Evolutionary conservation across 2,888 invertebrate genomes (phyloP), one percentile per base, ranked within the genome.

Genomic region (Epinotia ramella): DNA sequence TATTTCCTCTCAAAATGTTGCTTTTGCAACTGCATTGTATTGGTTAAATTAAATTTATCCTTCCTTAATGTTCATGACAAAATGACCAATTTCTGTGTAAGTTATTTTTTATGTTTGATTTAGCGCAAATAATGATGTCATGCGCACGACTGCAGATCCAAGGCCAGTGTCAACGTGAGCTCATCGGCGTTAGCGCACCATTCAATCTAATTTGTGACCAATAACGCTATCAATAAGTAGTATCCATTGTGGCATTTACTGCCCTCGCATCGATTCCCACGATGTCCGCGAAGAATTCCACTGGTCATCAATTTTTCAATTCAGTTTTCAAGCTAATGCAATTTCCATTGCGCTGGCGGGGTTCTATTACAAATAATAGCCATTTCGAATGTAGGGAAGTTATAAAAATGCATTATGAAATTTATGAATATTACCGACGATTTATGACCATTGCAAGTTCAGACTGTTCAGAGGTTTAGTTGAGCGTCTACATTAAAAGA

Each of bases 101-200:
- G 84, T 86, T 84, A 87, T 88, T 87, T 87, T 66, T 62, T 46
- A 72, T 46, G 62, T 76, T 62, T 66, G 60, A 70, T 60, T 62
- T 71, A 46, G 86, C 85, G 82, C 80, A 80, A 78, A 83, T 82
- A 84, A 86, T 93, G 93, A 92, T 91, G 93, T 93, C 92, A 93
- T 88, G 80, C 84, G 81, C 82, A 82, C 85, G 85, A 86, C 81
- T 87, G 86, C 87, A 90, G 81, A 86, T 85, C 85, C 92, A 92
- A 93, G 92, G 93, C 88, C 90, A 90, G 78, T 89, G 90, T 91
- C 91, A 91, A 91, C 87, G 88, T 93, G 92, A 94, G 84, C 89
- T 94, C 93, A 93, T 88, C 92, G 86, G 89, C 89, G 87, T 88
- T 83, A 85, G 85, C 84, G 82, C 84, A 84, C 84, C 84, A 82